Evolutionary conservation across 53 echinoderm and acorn worm genomes (phyloP), one percentile per base, ranked within the genome.

Genomic region (Patiria pectinifera): DNA sequence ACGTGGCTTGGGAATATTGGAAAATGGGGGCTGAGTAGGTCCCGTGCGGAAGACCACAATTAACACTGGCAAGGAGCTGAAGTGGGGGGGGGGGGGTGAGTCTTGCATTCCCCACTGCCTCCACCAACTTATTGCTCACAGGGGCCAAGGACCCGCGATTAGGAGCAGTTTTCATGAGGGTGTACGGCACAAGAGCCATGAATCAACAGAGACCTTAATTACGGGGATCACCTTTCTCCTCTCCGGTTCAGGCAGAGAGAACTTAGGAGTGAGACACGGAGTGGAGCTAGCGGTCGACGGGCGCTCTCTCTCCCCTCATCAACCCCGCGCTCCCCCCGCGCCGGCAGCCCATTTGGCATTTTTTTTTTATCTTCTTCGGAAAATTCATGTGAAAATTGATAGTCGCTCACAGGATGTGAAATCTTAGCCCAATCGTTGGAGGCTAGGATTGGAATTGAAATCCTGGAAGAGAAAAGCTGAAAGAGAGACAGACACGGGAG

Each of bases 331-430:
- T 49, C 78, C 43, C 77, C 78, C 78, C 13, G 78, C 19, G 89
- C 89, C 62, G 80, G 80, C 80, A 79, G 48, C 89, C 79, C 45
- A 90, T 90, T 90, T 81, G 6, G 53, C 8, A n/a, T 15, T 66
- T 66, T 66, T 35, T 35, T 35, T 35, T 35, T 35, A 35, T 35
- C 35, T 35, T 35, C 35, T 35, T 11, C 48, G 53, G 8, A 53
- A 80, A 80, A 90, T 90, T 90, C 90, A 90, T 90, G 90, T 81
- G 90, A 90, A 90, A 90, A 90, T 90, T 90, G 90, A 90, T 90
- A 80, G 90, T 88, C 66, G 78, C 88, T 14, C 59, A 62, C 88
- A 88, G 88, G 88, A 88, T 88, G 88, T 88, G 88, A 88, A 88
- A 88, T 88, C 71, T 88, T 80, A 90, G 69, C 80, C 81, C 90